A percentile compares a stretch with the other conserved stretches of the same genome.
These are phyloP conservation scores for Cataglyphis altisquamis DNA, from an alignment of 2,888 invertebrate species.

Conservation along the genomic window DNA sequence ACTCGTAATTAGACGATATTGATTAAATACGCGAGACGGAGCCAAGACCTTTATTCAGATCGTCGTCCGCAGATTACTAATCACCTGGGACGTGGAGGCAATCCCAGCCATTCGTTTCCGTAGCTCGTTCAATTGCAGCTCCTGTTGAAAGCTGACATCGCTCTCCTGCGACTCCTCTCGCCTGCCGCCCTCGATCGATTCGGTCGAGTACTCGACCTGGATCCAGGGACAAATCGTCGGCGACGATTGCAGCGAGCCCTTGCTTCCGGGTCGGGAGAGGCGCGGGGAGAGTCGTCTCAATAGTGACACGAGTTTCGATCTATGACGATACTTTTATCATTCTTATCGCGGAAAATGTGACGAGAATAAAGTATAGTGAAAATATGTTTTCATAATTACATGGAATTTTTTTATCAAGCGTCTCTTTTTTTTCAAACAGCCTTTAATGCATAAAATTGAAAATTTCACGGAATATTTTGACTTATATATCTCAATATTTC, in stretches of 20 bases:
- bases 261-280: constrained; percentile 80
- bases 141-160: constrained; percentile 82
- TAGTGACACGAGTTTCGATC: constrained; percentile 83
- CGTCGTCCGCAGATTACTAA: constrained; percentile 36
- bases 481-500: background rate
- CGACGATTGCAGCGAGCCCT: constrained; percentile 80
- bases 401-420: background rate
- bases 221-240: constrained; percentile 84
- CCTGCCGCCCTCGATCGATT: constrained; percentile 75
- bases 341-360: background rate
- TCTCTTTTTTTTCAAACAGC: background rate
- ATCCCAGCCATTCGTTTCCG: constrained; percentile 81
- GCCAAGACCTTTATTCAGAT: constrained; percentile 16
- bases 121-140: constrained; percentile 82
- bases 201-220: constrained; percentile 83
- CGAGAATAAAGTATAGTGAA: background rate
- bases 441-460: background rate
- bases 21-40: constrained; percentile 24
- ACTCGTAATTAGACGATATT: constrained; percentile 20
- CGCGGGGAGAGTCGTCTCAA: constrained; percentile 83
- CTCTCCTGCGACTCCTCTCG: constrained; percentile 81
- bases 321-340: constrained; percentile 59
- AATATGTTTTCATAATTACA: background rate
- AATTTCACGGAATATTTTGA: background rate
- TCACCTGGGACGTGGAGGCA: constrained; percentile 78